Evolutionary conservation across 2,797 vertebrate species (phyloP).

Genomic region (Threskiornis aethiopicus): DNA sequence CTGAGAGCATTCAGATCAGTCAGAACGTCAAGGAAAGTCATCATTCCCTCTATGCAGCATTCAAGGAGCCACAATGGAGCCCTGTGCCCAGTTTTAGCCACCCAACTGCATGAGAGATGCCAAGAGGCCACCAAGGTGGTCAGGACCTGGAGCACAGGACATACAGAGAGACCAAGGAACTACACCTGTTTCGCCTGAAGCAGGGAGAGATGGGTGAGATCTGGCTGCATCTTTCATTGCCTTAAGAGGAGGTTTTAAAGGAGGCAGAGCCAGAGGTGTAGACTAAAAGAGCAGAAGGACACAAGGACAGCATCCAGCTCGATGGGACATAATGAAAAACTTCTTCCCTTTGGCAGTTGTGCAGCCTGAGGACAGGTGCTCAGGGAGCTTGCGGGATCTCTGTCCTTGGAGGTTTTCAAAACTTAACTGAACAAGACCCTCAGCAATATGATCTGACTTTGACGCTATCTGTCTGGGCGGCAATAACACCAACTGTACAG

Average conservation of each 20-base stretch:
- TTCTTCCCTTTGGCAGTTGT: neutral
- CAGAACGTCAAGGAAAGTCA: rapidly evolving
- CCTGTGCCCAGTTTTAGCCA: neutral
- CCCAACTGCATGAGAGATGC: neutral
- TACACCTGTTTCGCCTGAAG: neutral
- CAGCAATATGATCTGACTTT: neutral
- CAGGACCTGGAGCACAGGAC: neutral
- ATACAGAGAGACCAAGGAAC: neutral
- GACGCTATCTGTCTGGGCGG: neutral
- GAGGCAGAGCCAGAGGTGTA: neutral
- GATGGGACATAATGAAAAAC: neutral
- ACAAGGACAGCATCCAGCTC: neutral
- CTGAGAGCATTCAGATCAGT: too few species aligned
- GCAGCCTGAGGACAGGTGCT: neutral
- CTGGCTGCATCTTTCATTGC: neutral
- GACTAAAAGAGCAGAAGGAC: neutral
- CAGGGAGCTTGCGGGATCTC: neutral
- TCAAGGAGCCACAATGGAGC: neutral
- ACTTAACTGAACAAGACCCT: neutral
- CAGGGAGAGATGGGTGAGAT: neutral
- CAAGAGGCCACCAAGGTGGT: neutral
- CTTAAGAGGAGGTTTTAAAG: neutral
- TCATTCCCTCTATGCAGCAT: neutral
- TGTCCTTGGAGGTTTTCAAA: neutral
- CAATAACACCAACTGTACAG: neutral